phyloP scores from a whole-genome alignment of 2,113 vertebrate genomes.

The Stercorarius parasiticus region DNA sequence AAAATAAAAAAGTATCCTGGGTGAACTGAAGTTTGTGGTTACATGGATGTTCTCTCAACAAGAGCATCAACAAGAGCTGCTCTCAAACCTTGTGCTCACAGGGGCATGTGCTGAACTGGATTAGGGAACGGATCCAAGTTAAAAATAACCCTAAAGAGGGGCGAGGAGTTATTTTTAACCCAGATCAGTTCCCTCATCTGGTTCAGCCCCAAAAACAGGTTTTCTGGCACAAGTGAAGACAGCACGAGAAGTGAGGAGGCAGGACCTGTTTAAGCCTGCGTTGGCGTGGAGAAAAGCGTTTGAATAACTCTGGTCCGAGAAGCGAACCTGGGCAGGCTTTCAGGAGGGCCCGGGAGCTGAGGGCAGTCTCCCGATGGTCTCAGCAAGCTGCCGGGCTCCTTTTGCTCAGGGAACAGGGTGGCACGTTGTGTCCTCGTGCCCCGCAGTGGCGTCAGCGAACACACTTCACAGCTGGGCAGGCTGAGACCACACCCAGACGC shows the following conservation, averaged over 20 bases:
- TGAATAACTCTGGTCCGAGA: background rate
- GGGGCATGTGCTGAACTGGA: background rate
- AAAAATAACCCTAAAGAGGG: slow-evolving; percentile 16
- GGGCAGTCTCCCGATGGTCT: background rate
- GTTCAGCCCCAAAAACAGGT: background rate
- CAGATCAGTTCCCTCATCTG: background rate
- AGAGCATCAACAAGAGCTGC: background rate
- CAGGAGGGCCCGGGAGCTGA: background rate
- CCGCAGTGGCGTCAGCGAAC: background rate
- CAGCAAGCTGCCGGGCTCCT: background rate
- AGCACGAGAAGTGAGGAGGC: background rate
- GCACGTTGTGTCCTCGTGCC: background rate
- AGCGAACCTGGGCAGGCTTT: background rate
- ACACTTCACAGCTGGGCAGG: background rate
- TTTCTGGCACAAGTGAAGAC: background rate
- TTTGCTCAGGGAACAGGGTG: background rate
- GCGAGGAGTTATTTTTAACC: slow-evolving; percentile 22
- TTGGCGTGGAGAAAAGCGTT: background rate
- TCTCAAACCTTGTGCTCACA: background rate
- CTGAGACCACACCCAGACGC: background rate
- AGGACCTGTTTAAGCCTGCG: background rate
- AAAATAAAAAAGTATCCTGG: background rate
- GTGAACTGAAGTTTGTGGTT: background rate
- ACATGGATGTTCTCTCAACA: background rate
- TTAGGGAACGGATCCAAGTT: background rate